Base-by-base conservation (phyloP, 2,797 vertebrate species). In the Atherinosoma microstoma region DNA sequence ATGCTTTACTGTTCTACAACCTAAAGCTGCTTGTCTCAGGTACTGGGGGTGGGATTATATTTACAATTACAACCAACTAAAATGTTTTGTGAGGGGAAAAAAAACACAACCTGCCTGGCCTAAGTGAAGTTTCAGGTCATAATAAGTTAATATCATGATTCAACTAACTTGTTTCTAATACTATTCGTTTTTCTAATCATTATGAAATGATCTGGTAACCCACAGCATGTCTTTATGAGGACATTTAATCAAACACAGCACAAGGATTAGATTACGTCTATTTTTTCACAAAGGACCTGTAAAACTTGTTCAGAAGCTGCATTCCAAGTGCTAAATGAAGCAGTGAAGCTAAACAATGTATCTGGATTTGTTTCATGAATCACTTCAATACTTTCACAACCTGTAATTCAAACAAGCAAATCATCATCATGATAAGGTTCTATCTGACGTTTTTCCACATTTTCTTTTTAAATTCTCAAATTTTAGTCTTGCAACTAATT, bases 251-350 rank as follows among this genome's bases (percentile, higher is more conserved):
- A n/a, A 56, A 54, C 36, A 53, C 15, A 53, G 45, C 24, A 34
- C 22, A 27, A 27, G n/a, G 4, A 36, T 49, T 54, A 24, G 22
- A 6, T 61, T 12, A 47, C 4, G 24, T 32, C n/a, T 7, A 11
- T 22, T 40, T 57, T 56, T 27, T 36, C 42, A 16, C 35, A n/a
- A 34, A 4, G 2, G 6, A 47, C 58, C 63, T 2, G 58, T 22
- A 51, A 58, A 73, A 73, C 69, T 45, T 68, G 64, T 67, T 67
- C 34, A 22, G 7, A 49, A 53, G 20, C 27, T 40, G n/a, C 53
- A 64, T 5, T 38, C 15, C 27, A 16, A 30, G 10, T n/a, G 13
- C 32, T 49, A 27, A 58, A 18, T 38, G 29, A 45, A 47, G 49
- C 56, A 49, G 58, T n/a, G 38, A 56, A 53, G 34, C 16, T 35